Conservation (phyloP, 2,797 vertebrate genomes). For the Thripadectes ignobilis region DNA sequence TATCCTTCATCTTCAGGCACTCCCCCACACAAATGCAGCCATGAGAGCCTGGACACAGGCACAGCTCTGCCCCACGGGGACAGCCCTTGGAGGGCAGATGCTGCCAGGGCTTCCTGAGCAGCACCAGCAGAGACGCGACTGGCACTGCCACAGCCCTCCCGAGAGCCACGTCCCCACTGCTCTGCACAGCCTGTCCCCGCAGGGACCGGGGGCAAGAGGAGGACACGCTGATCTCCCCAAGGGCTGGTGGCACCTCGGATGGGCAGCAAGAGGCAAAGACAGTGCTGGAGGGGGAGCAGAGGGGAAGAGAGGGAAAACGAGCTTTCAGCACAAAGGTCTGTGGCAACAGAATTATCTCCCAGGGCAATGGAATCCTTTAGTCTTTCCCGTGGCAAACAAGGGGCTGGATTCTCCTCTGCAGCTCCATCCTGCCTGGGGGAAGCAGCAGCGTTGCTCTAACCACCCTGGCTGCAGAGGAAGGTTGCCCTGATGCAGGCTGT, state of each 20-base stretch:
- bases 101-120: not conserved
- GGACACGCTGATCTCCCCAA: not conserved
- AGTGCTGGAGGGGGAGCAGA: not conserved
- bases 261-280: not conserved
- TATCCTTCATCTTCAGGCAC: not conserved
- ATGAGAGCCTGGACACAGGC: not conserved
- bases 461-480: not conserved
- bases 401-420: not conserved
- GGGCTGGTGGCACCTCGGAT: not conserved
- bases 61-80: not conserved
- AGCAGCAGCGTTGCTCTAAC: not conserved
- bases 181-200: not conserved
- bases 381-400: not conserved
- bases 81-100: fast-evolving
- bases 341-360: not conserved
- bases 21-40: fast-evolving
- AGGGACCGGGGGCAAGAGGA: not conserved
- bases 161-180: fast-evolving
- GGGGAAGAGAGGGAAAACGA: not conserved
- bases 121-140: not conserved
- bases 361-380: not conserved
- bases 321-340: not conserved
- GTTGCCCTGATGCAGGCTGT: not conserved
- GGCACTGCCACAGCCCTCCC: not conserved
- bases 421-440: not conserved